Percentiles rank a stretch among this genome's conserved stretches.
phyloP scores from a whole-genome alignment of 2,888 invertebrate genomes.

The Clistopyga incitator region DNA sequence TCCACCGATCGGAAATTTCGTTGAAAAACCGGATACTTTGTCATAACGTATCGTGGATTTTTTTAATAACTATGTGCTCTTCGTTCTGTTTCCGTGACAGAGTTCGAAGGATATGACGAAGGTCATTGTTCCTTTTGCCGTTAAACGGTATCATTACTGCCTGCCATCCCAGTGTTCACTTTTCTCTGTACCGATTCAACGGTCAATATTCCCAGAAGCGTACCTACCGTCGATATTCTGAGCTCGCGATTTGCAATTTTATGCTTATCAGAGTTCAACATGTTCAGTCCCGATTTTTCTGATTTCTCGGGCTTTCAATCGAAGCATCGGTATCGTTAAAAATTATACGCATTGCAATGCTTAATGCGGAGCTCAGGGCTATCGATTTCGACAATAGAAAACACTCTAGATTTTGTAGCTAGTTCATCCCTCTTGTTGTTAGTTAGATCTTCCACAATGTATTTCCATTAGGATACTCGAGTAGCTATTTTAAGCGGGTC shows the following conservation, averaged over 20 bases:
- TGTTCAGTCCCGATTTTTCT: not conserved
- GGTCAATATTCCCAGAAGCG: slow-evolving; percentile 5
- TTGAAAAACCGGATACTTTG: not conserved
- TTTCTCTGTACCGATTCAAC: slow-evolving; percentile 25
- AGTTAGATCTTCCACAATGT: not conserved
- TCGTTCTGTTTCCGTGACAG: slow-evolving; percentile 77
- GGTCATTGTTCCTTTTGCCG: slow-evolving; percentile 78
- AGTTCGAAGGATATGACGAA: slow-evolving; percentile 83
- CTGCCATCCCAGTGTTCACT: slow-evolving; percentile 68
- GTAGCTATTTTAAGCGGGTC: not conserved
- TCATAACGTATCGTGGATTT: not conserved
- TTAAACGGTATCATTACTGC: slow-evolving; percentile 71
- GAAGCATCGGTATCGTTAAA: not conserved
- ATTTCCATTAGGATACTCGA: too few relatives aligned
- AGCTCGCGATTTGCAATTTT: not conserved
- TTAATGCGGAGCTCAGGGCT: not conserved
- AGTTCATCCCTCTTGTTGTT: slow-evolving; percentile 11
- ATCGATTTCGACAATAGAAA: slow-evolving; percentile 2
- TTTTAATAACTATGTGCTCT: slow-evolving; percentile 73
- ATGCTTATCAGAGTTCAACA: not conserved
- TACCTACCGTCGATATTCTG: slow-evolving; percentile 6
- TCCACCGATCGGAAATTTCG: not conserved
- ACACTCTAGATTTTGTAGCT: slow-evolving; percentile 3
- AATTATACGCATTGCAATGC: not conserved
- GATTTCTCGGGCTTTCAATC: not conserved